A percentile compares a stretch with the other conserved stretches of the same genome.
phyloP scores from a whole-genome alignment of 2,797 vertebrate species.

The Corythornis leucogaster region DNA sequence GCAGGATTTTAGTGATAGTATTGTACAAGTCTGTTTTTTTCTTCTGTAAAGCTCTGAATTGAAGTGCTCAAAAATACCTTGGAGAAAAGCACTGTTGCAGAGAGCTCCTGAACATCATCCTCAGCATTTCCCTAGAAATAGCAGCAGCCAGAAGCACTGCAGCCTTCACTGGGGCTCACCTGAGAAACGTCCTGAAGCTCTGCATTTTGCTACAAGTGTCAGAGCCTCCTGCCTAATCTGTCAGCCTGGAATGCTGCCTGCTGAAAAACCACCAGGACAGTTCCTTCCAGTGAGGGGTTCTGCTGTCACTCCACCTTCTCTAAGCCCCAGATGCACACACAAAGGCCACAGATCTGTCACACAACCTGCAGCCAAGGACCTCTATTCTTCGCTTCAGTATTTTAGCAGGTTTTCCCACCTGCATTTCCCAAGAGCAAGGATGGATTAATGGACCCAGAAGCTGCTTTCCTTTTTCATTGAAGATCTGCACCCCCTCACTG shows the following conservation, averaged over 20 bases:
- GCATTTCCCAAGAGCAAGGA: background rate
- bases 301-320: background rate
- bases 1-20: constrained; percentile 4
- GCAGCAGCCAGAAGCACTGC: background rate
- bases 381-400: background rate
- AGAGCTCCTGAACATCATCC: accelerated
- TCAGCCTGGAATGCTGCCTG: background rate
- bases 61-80: background rate
- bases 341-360: accelerated
- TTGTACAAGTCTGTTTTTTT: background rate
- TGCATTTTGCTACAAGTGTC: background rate
- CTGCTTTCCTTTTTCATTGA: background rate
- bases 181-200: background rate
- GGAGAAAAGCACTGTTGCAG: background rate
- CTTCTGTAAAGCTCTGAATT: background rate
- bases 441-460: background rate
- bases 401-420: background rate
- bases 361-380: background rate
- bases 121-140: background rate
- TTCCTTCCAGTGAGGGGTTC: background rate
- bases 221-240: background rate
- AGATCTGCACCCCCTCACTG: background rate
- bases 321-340: background rate
- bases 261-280: background rate
- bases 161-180: background rate